Evolutionary conservation across 2,113 vertebrate species (phyloP).

Genomic region (Gnathonemus longibarbis): DNA sequence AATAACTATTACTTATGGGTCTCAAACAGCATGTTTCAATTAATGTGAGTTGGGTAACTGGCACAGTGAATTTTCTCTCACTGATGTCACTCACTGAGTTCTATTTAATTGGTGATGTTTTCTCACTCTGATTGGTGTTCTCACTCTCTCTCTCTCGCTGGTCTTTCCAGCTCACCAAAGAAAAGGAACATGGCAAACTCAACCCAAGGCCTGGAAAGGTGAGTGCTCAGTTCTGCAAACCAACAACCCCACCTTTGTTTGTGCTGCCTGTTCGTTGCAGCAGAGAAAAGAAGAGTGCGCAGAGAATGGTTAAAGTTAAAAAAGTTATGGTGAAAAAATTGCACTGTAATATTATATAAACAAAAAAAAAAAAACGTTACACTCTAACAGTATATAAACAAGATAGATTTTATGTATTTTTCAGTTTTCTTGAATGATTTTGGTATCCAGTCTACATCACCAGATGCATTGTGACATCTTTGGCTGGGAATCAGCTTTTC

Average conservation of each 20-base stretch:
- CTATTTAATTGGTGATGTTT: not conserved
- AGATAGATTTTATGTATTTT: not conserved
- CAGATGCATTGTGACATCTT: not conserved
- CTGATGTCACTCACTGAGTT: not conserved
- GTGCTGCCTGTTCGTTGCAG: not conserved
- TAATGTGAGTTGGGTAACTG: not conserved
- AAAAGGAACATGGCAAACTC: slow-evolving; percentile 71
- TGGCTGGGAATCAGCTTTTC: not conserved
- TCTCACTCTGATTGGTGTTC: not conserved
- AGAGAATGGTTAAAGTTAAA: not conserved
- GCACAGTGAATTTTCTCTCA: not conserved
- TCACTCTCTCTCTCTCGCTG: not conserved
- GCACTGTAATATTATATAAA: not conserved
- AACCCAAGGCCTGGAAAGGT: slow-evolving; percentile 92
- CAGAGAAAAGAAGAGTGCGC: not conserved
- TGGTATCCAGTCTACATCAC: not conserved
- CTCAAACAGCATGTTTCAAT: not conserved
- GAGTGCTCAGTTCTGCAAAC: slow-evolving; percentile 38
- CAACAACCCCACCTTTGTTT: not conserved
- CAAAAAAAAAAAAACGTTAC: not conserved
- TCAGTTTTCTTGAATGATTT: not conserved
- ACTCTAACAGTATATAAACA: not conserved
- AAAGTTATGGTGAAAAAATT: too few species aligned
- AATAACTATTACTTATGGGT: not conserved
- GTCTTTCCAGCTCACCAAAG: slow-evolving; percentile 59